Conservation (phyloP, 2,113 vertebrate species). For the Stictonetta naevosa region DNA sequence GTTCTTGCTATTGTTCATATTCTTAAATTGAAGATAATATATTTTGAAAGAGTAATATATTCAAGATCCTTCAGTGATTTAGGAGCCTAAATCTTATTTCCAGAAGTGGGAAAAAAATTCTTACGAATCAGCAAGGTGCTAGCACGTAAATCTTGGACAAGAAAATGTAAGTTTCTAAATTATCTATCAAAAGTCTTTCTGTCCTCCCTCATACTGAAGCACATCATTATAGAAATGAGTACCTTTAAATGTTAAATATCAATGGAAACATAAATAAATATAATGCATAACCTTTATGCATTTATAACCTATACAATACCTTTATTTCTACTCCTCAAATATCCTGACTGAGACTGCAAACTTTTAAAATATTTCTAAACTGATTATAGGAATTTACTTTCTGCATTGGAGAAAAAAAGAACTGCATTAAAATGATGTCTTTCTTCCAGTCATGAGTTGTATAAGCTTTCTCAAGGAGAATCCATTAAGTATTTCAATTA, state of each 20-base stretch:
- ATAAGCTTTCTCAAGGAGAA: background rate
- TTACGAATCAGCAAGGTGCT: background rate
- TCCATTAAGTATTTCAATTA: background rate
- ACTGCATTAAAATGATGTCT: background rate
- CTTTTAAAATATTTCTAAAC: background rate
- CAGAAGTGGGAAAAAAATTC: background rate
- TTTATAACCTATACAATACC: background rate
- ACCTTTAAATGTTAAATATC: background rate
- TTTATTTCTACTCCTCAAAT: background rate
- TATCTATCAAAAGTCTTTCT: background rate
- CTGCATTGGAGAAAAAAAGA: background rate
- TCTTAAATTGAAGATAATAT: background rate
- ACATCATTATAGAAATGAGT: background rate
- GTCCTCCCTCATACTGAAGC: background rate
- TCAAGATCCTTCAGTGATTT: background rate
- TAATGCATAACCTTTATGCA: background rate
- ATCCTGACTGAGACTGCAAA: background rate
- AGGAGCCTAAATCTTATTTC: background rate
- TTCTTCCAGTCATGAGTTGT: background rate
- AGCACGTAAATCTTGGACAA: background rate
- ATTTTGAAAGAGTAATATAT: background rate
- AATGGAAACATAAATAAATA: background rate
- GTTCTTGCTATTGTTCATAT: background rate
- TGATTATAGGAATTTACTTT: background rate
- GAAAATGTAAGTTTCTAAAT: background rate